A percentile compares a stretch with the other conserved stretches of the same genome.
phyloP scores from a whole-genome alignment of 1,140 invertebrate genomes.

The Spodoptera litura region DNA sequence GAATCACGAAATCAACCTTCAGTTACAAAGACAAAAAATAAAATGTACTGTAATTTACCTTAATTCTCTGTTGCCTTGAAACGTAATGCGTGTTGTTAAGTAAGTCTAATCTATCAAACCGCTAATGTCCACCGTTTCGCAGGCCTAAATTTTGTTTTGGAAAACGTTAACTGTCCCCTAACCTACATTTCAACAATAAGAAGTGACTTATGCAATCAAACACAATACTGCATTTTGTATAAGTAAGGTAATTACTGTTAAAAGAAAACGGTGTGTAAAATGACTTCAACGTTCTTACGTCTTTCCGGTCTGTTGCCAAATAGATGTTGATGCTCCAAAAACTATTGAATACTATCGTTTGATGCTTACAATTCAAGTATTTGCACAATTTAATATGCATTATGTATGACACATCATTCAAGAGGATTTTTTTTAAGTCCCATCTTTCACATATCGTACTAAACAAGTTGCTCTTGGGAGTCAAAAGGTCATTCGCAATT shows the following conservation, averaged over 20 bases:
- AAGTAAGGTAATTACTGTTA: conserved; percentile 37
- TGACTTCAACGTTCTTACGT: conserved; percentile 20
- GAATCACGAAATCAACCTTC: conserved; percentile 17
- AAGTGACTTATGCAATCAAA: conserved; percentile 33
- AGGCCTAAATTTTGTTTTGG: conserved; percentile 19
- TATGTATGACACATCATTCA: no score
- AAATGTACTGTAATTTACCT: conserved; percentile 23
- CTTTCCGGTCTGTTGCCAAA: conserved; percentile 30
- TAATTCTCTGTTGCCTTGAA: conserved; percentile 26
- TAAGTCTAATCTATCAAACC: conserved; percentile 39
- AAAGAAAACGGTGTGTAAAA: conserved; percentile 13
- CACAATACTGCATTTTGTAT: conserved; percentile 27
- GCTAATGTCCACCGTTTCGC: conserved; percentile 41
- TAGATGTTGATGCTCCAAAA: neutral
- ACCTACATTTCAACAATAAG: conserved; percentile 38
- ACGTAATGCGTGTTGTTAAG: conserved; percentile 28
- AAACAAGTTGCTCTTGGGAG: no score
- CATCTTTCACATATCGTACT: no score
- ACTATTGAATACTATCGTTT: neutral
- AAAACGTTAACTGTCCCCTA: conserved; percentile 28
- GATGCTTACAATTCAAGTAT: no score
- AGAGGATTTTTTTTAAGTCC: no score
- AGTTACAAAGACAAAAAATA: conserved; percentile 1
- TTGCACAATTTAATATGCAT: no score
- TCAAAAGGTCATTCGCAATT: no score